Evolutionary conservation across 2,888 invertebrate species (phyloP).

Genomic region (Drosophila mercatorum): DNA sequence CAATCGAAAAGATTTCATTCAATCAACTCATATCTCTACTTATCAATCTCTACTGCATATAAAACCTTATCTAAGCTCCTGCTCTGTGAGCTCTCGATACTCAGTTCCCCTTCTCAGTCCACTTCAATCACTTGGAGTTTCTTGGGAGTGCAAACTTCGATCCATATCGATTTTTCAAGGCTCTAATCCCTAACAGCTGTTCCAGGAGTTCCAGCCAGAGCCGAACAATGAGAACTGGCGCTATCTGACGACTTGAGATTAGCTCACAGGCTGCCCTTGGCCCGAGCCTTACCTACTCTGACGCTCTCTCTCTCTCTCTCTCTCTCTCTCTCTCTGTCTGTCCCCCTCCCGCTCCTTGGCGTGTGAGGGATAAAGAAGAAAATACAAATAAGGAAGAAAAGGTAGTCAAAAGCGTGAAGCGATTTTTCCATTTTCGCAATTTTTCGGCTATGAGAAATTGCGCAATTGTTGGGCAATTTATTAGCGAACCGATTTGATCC

Average conservation of each 20-base stretch:
- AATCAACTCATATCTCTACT: neutral
- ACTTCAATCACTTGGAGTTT: neutral
- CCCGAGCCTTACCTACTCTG: conserved; percentile 52
- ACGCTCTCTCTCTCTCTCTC: conserved; percentile 53
- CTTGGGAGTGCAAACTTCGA: neutral
- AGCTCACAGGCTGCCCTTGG: conserved; percentile 30
- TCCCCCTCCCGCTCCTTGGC: neutral
- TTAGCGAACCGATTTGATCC: conserved; percentile 53
- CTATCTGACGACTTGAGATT: conserved; percentile 68
- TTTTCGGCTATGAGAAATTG: conserved; percentile 68
- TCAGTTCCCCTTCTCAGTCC: neutral
- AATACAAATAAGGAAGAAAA: conserved; percentile 27
- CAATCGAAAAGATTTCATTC: neutral
- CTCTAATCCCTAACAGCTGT: conserved; percentile 63
- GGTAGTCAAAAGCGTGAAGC: conserved; percentile 58
- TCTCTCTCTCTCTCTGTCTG: conserved; percentile 5
- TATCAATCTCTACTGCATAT: neutral
- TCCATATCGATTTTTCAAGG: neutral
- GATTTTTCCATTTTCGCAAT: conserved; percentile 41
- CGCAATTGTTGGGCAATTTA: conserved; percentile 81
- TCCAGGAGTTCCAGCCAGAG: conserved; percentile 1
- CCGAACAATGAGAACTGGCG: conserved; percentile 34
- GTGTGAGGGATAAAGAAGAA: conserved; percentile 25
- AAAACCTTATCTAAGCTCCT: neutral
- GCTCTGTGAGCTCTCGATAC: neutral